Base-by-base conservation (phyloP, 2,888 invertebrate species). In the Prosopocoilus inquinatus region DNA sequence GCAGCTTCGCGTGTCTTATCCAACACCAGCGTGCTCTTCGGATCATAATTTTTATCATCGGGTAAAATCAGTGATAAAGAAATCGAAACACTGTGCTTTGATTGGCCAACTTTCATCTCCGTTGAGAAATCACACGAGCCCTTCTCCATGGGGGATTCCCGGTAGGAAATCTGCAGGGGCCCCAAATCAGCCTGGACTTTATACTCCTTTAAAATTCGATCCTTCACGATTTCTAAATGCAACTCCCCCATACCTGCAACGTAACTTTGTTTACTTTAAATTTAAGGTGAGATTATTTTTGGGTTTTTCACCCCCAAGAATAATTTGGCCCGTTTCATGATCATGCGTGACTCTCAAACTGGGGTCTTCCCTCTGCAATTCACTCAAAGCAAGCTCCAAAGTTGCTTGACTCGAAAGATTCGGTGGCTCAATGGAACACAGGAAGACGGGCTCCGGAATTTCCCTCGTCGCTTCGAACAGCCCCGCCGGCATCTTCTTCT, bases 391-490 rank as follows among this genome's bases (percentile, higher is more conserved):
- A 9, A 79, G 77, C 64, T 97, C 96, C 67, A 97, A 79, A 0
- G 86, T 80, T 41, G 77, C 78, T 77, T 95, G 94, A 56, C 83
- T 81, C 1, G 89, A 82, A 64, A 88, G 71, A 65, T 91, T 91
- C 0, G 94, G 90, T 0, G 97, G 91, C 79, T 99, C 98, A 60
- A 99, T 89, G 1, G 94, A 91, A 75, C 98, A 97, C 71, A 96
- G 91, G 79, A 96, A 98, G 0, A 99, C 99, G 0, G 99, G 96
- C 70, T 94, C 91, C 0, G 96, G 96, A 55, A 95, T 79, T 43
- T 82, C 82, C 0, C 91, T 83, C 2, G 89, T 88, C 64, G 78
- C 63, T 5, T 77, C 75, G 51, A 81, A 77, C 36, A 79, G 61
- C 36, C 64, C 59, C 50, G 66, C 58, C 9, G 64, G 57, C 53